Conservation (phyloP, 2,113 vertebrate species). For the Lasiurus borealis region DNA sequence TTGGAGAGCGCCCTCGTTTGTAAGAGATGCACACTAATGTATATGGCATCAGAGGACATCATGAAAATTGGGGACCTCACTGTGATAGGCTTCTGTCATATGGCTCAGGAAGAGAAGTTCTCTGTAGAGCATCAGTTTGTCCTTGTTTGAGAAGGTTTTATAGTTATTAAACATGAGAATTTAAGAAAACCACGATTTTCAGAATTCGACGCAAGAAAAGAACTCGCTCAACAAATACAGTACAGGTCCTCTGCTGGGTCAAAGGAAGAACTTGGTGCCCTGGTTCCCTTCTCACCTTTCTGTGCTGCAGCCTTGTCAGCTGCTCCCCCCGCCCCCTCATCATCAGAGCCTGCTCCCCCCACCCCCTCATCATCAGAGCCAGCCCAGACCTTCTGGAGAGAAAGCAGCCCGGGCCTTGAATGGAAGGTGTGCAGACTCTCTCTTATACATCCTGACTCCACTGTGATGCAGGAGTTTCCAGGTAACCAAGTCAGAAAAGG, state of each 20-base stretch:
- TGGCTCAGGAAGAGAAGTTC: not conserved
- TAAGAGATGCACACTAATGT: not conserved
- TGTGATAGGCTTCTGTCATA: not conserved
- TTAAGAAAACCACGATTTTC: not conserved
- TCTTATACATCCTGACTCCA: not conserved
- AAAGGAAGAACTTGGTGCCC: no score
- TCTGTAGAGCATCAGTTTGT: not conserved
- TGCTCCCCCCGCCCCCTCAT: not conserved
- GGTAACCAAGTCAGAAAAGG: not conserved
- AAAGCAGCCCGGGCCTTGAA: not conserved
- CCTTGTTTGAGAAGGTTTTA: not conserved
- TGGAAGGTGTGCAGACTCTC: not conserved
- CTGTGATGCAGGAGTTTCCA: not conserved
- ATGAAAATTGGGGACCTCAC: rapidly evolving
- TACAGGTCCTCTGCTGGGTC: not conserved
- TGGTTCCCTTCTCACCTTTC: not conserved
- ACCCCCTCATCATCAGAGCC: not conserved
- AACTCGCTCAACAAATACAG: not conserved
- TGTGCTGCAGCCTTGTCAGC: not conserved
- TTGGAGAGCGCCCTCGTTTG: not conserved
- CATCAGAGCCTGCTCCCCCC: no score
- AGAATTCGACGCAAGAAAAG: not conserved
- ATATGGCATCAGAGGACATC: not conserved
- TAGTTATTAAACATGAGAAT: not conserved
- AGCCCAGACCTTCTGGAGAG: not conserved